These are phyloP conservation scores for Cardiocondyla obscurior DNA, from an alignment of 1,140 invertebrate genomes.

Conservation along the genomic window DNA sequence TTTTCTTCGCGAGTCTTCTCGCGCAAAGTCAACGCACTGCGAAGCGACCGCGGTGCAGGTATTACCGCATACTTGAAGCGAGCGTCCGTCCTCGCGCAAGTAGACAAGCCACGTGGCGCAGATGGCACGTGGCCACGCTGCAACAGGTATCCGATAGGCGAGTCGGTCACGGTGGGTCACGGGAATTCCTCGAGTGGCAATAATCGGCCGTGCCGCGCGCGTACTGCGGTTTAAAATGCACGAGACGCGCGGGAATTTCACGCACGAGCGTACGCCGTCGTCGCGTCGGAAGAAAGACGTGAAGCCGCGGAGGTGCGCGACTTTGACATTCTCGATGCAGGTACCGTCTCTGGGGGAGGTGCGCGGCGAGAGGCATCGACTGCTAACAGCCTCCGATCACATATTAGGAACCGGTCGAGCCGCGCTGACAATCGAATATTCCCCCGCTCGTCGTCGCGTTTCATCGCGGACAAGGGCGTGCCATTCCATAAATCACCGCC, in stretches of 20 bases:
- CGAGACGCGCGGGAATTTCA: constrained; percentile 48
- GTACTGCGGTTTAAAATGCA: constrained; percentile 45
- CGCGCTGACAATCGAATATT: constrained; percentile 36
- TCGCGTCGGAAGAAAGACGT: constrained; percentile 9
- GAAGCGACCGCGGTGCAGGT: background rate
- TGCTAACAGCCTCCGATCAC: constrained; percentile 16
- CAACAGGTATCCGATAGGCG: constrained; percentile 23
- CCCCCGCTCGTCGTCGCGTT: constrained; percentile 29
- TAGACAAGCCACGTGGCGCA: background rate
- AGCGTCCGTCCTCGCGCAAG: background rate
- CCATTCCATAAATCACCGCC: constrained; percentile 50
- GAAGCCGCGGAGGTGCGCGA: constrained; percentile 18
- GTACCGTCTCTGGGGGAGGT: background rate
- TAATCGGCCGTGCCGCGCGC: constrained; percentile 14
- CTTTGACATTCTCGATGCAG: constrained; percentile 35
- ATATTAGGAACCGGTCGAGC: constrained; percentile 29
- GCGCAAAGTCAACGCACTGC: background rate
- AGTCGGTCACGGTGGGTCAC: constrained; percentile 25
- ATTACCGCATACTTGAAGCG: background rate
- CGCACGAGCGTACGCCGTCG: constrained; percentile 20
- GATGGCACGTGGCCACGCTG: constrained; percentile 29
- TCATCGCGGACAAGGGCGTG: constrained; percentile 40
- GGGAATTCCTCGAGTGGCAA: constrained; percentile 33
- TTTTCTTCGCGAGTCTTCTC: background rate
- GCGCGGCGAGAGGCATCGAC: background rate